Base-by-base conservation (phyloP, 2,797 vertebrate genomes). In the Xenops minutus region DNA sequence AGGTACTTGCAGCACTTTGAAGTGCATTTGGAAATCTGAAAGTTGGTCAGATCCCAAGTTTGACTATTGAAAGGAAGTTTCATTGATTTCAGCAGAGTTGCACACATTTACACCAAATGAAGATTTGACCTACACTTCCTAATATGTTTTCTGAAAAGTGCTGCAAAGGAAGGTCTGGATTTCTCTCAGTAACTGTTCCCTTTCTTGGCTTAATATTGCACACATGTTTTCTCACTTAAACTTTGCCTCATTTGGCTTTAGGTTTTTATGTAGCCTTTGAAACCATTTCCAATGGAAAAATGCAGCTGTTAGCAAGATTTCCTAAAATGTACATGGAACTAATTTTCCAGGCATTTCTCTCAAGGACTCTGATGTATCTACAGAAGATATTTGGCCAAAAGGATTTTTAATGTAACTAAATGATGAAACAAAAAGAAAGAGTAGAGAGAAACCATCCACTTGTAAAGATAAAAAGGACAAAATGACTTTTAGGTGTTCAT, bases 231-330 rank as follows among this genome's bases (percentile, higher is more conserved):
- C 96, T 96, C 97, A 93, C 97, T 98, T 98, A 98, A 98, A 98
- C 97, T 97, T 97, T 97, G 97, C 97, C 98, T 97, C 97, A 97
- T 98, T 98, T 97, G 97, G 97, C 97, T 98, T 92, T 87, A 84
- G 63, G 91, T 92, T 97, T 97, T 94, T 73, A 92, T 97, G 95
- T 91, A 96, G 96, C 95, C 96, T 98, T 98, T 98, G 94, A 99
- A 99, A 98, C 96, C 96, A 97, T 98, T 98, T 98, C 97, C 98
- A 98, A 98, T 98, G 98, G 98, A 98, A 99, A 98, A 98, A 98
- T 93, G 97, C 98, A 98, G 98, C 98, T 99, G 98, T 98, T 98
- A 98, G 98, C 98, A 98, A 98, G 97, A 98, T 98, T 98, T 98
- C 98, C 98, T 97, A 92, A 97, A 96, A 98, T 97, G 97, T 98